Evolutionary conservation across 2,113 vertebrate genomes (phyloP).

Genomic region (Gopherus evgoodei): DNA sequence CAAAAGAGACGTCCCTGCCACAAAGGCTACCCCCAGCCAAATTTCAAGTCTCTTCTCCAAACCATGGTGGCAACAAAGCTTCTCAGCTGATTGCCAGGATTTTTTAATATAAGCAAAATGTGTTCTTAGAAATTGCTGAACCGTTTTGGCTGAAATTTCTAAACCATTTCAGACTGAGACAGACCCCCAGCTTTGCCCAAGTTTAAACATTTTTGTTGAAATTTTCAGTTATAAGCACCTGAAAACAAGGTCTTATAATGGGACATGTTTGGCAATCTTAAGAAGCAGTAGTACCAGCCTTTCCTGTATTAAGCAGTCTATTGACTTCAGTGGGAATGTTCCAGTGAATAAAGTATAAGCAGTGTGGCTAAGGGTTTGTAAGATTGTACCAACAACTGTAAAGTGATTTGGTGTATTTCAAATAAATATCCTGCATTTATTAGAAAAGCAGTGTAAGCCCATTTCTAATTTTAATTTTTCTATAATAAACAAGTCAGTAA

Average conservation of each 20-base stretch:
- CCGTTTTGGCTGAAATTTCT: not conserved
- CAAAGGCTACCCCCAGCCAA: not conserved
- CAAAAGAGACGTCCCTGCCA: not conserved
- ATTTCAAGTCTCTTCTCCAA: not conserved
- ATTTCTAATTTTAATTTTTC: not conserved
- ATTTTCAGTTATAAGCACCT: not conserved
- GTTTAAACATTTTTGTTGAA: too few relatives aligned
- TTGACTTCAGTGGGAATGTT: not conserved
- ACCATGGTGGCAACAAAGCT: not conserved
- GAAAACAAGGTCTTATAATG: not conserved
- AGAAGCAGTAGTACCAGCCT: not conserved
- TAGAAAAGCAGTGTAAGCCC: not conserved
- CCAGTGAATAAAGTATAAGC: not conserved
- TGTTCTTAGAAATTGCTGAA: not conserved
- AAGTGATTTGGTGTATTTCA: not conserved
- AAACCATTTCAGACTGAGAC: not conserved
- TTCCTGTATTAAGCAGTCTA: not conserved
- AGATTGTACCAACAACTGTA: not conserved
- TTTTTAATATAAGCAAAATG: not conserved
- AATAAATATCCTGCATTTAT: not conserved
- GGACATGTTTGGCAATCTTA: not conserved
- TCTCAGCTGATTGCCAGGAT: not conserved
- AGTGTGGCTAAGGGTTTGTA: not conserved
- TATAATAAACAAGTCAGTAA: slow-evolving; percentile 2
- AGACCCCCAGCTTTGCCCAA: not conserved